Evolutionary conservation across 2,888 invertebrate genomes (phyloP).

Genomic region (Xanthorhoe designata): DNA sequence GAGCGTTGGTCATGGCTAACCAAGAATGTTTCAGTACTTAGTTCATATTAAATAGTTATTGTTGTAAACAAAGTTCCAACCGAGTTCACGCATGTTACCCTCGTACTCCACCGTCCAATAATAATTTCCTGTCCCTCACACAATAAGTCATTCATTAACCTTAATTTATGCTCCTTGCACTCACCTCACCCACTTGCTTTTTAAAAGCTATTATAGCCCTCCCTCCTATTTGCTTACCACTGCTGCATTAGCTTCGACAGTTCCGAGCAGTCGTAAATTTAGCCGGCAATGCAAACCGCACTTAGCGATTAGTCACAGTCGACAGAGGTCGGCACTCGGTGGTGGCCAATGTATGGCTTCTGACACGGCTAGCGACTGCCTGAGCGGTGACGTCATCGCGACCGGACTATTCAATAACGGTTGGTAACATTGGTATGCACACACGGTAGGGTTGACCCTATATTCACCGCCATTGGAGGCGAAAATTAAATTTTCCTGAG

Average conservation of each 20-base stretch:
- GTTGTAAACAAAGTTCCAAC: not conserved
- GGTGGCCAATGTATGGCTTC: constrained; percentile 71
- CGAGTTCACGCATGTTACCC: constrained; percentile 51
- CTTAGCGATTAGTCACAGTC: constrained; percentile 55
- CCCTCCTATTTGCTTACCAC: constrained; percentile 50
- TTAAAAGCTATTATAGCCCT: constrained; percentile 49
- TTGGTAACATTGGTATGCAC: constrained; percentile 49
- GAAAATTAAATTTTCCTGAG: constrained; percentile 40
- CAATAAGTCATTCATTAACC: constrained; percentile 84
- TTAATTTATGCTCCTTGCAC: constrained; percentile 82
- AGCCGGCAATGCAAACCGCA: constrained; percentile 64
- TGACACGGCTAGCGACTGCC: constrained; percentile 67
- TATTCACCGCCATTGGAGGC: constrained; percentile 34
- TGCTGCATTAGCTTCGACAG: constrained; percentile 46
- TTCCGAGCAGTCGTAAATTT: constrained; percentile 53
- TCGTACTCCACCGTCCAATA: constrained; percentile 72
- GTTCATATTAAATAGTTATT: not conserved
- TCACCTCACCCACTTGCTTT: constrained; percentile 65
- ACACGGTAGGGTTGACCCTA: constrained; percentile 49
- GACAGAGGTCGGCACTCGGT: constrained; percentile 41
- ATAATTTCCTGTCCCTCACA: constrained; percentile 80
- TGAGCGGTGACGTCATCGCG: constrained; percentile 75
- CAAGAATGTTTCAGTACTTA: not conserved
- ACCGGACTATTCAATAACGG: constrained; percentile 65
- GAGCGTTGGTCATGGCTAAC: not conserved